Percentiles rank a stretch among this genome's conserved stretches.
phyloP scores from a whole-genome alignment of 1,140 invertebrate species.

The Zaprionus tsacasi region DNA sequence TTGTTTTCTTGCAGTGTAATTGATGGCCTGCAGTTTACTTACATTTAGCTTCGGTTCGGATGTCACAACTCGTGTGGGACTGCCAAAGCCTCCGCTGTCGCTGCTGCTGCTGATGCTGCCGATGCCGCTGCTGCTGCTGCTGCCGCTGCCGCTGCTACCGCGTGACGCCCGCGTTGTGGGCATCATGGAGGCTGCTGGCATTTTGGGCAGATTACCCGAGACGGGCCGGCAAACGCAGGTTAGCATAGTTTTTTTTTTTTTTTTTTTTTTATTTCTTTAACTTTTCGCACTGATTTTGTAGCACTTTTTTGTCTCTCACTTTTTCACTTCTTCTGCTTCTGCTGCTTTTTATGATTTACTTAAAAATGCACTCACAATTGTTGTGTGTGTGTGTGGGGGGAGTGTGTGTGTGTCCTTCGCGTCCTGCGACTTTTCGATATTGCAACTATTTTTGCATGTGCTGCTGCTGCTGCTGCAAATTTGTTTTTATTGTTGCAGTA shows the following conservation, averaged over 20 bases:
- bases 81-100: constrained; percentile 33
- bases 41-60: constrained; percentile 80
- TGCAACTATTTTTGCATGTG: constrained; percentile 29
- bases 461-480: constrained; percentile 26
- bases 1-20: constrained; percentile 32
- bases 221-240: constrained; percentile 84
- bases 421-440: constrained; percentile 34
- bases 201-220: constrained; percentile 83
- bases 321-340: background rate
- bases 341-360: constrained; percentile 36
- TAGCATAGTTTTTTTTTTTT: constrained; percentile 65
- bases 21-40: constrained; percentile 61
- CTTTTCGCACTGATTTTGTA: background rate
- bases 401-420: constrained; percentile 29
- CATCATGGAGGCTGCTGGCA: constrained; percentile 73
- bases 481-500: constrained; percentile 55
- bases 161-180: constrained; percentile 57
- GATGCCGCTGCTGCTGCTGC: constrained; percentile 24
- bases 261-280: constrained; percentile 34
- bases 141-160: constrained; percentile 27
- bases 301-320: background rate
- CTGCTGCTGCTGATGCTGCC: constrained; percentile 30
- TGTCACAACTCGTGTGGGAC: constrained; percentile 72
- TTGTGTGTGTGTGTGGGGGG: constrained; percentile 22
- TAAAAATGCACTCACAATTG: constrained; percentile 51